Evolutionary conservation across 2,888 invertebrate genomes (phyloP), one percentile per base, ranked within the genome.

Genomic region (Protophormia terraenovae): DNA sequence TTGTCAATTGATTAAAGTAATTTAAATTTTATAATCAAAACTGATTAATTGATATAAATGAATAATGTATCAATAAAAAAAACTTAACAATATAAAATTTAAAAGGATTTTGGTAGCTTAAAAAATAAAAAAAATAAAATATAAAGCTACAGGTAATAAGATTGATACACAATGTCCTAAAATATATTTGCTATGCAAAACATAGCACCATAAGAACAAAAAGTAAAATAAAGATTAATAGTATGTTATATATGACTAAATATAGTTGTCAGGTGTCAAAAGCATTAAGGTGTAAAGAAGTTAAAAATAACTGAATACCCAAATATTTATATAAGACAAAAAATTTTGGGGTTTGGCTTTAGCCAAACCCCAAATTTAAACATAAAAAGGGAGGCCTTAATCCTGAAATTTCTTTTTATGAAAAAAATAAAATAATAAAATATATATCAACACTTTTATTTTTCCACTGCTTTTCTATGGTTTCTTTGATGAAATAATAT

Each of bases 221-320:
- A 38, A n/a, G n/a, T n/a, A 64, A 64, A 22, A 64, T 64, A 45
- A 35, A 47, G 12, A 47, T 73, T 60, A 73, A 47, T 60, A 73
- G 29, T 19, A 16, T 55, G 24, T 60, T 16, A 3, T 50, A 32
- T 4, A 19, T 0, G 7, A 5, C 32, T 8, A 22, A n/a, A 16
- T 41, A 24, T 8, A 64, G n/a, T 14, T 41, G 41, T 41, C 64
- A 64, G 64, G n/a, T 38, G 38, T n/a, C 64, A 64, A 64, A 22
- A n/a, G 41, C n/a, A 64, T 24, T 41, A 32, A 67, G 29, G n/a
- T 12, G 7, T 32, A 29, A 16, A 64, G 10, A 38, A n/a, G n/a
- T 19, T 60, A 35, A 60, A 60, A 32, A 19, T 35, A 32, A 12
- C 19, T 19, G 10, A 60, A 29, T n/a, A 16, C 4, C n/a, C n/a